A percentile compares a stretch with the other conserved stretches of the same genome.
These are phyloP conservation scores for Matsumyia berberina DNA, from an alignment of 2,888 invertebrate species.

Conservation along the genomic window DNA sequence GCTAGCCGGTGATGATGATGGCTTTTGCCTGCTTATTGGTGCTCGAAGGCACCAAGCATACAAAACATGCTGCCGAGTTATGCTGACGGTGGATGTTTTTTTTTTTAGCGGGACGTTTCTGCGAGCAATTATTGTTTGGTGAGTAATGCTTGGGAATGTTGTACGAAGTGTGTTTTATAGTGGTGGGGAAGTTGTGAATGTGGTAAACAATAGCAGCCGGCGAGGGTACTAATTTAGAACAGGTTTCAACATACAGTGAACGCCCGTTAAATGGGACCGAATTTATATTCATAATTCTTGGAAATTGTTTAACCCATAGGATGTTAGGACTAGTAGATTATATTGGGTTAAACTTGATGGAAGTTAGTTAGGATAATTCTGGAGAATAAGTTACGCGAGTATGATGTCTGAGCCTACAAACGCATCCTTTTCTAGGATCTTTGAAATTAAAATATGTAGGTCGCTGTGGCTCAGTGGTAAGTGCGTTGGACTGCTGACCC, in stretches of 20 bases:
- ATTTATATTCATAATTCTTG: too few relatives aligned
- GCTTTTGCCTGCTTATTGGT: slow-evolving; percentile 9
- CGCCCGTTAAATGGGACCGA: slow-evolving; percentile 2
- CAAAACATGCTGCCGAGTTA: slow-evolving; percentile 25
- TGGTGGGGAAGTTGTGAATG: not conserved
- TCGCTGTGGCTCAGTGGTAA: too few relatives aligned
- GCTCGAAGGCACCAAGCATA: not conserved
- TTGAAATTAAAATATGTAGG: too few relatives aligned
- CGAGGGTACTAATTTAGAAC: slow-evolving; percentile 41
- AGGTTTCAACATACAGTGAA: slow-evolving; percentile 33
- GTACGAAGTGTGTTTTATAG: slow-evolving; percentile 3
- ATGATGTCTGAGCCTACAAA: too few relatives aligned
- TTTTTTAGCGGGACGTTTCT: slow-evolving; percentile 6
- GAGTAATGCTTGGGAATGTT: slow-evolving; percentile 42
- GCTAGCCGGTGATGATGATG: slow-evolving; percentile 13
- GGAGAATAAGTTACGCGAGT: too few relatives aligned
- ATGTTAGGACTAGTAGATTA: too few relatives aligned
- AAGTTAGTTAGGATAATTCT: too few relatives aligned
- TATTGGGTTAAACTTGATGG: too few relatives aligned
- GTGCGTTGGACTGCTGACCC: too few relatives aligned
- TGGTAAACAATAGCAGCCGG: slow-evolving; percentile 42
- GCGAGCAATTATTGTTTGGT: slow-evolving; percentile 21
- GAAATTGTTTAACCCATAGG: too few relatives aligned
- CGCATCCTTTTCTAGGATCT: too few relatives aligned
- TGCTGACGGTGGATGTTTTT: slow-evolving; percentile 22